Conservation (phyloP, 2,888 invertebrate genomes). For the Microctonus hyperodae region DNA sequence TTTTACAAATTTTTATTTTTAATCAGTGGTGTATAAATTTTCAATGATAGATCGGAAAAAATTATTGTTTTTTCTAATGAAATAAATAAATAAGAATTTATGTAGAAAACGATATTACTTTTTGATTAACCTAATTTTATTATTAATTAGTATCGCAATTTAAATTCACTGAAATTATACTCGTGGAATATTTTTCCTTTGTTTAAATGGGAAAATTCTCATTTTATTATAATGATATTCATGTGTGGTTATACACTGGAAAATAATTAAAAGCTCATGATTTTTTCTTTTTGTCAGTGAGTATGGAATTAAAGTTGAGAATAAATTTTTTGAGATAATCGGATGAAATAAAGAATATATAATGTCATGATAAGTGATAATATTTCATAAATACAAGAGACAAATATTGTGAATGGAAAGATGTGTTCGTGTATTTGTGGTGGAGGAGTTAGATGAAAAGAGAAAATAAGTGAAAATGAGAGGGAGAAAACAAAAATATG, state of each 20-base stretch:
- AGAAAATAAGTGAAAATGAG: background rate
- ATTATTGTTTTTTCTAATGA: too few species aligned
- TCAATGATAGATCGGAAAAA: too few species aligned
- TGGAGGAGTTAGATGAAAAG: background rate
- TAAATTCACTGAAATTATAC: too few species aligned
- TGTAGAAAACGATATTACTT: too few species aligned
- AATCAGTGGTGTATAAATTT: too few species aligned
- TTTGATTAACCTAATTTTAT: too few species aligned
- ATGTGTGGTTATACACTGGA: background rate
- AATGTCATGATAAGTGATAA: background rate
- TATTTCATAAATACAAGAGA: background rate
- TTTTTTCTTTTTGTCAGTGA: background rate
- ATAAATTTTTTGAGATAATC: conserved; percentile 6
- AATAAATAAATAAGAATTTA: too few species aligned
- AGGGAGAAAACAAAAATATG: conserved; percentile 12
- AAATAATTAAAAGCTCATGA: background rate
- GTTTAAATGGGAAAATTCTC: background rate
- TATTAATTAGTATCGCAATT: too few species aligned
- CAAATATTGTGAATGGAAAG: background rate
- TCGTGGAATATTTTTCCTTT: background rate
- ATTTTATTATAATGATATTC: too few species aligned
- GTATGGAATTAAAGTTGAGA: conserved; percentile 11
- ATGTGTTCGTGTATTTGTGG: too few species aligned
- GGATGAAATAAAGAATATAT: conserved; percentile 19
- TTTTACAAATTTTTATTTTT: background rate